Evolutionary conservation across 1,140 invertebrate genomes (phyloP).

Genomic region (Drosophila funebris): DNA sequence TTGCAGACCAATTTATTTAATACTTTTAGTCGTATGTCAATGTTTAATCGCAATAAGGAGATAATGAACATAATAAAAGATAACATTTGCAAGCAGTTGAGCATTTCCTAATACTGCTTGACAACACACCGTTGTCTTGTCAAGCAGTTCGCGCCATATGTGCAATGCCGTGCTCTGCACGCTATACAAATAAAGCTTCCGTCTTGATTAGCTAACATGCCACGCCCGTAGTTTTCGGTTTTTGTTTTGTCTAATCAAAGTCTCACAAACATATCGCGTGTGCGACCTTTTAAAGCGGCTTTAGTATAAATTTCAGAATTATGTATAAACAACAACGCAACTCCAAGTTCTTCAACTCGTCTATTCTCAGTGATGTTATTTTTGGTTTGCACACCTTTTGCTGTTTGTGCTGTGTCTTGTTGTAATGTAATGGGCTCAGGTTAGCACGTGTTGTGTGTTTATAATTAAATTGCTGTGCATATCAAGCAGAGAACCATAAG

Average conservation of each 20-base stretch:
- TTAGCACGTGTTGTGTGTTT: conserved; percentile 76
- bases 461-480: conserved; percentile 73
- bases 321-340: neutral
- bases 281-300: conserved; percentile 18
- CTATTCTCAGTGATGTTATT: conserved; percentile 44
- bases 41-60: too few species aligned
- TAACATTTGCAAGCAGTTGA: conserved; percentile 9
- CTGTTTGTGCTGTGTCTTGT: neutral
- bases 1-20: conserved; percentile 8
- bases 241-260: conserved; percentile 11
- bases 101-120: neutral
- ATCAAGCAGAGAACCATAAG: conserved; percentile 47
- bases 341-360: neutral
- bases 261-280: conserved; percentile 16
- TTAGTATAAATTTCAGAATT: conserved; percentile 27
- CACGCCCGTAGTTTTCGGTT: conserved; percentile 17
- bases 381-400: conserved; percentile 66
- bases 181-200: neutral
- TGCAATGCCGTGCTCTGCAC: conserved; percentile 8
- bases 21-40: neutral
- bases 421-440: conserved; percentile 40
- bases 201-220: neutral
- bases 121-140: too few species aligned
- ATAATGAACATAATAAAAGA: neutral
- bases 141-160: neutral